Base-by-base conservation (phyloP, 2,888 invertebrate species). In the Macaria notata region DNA sequence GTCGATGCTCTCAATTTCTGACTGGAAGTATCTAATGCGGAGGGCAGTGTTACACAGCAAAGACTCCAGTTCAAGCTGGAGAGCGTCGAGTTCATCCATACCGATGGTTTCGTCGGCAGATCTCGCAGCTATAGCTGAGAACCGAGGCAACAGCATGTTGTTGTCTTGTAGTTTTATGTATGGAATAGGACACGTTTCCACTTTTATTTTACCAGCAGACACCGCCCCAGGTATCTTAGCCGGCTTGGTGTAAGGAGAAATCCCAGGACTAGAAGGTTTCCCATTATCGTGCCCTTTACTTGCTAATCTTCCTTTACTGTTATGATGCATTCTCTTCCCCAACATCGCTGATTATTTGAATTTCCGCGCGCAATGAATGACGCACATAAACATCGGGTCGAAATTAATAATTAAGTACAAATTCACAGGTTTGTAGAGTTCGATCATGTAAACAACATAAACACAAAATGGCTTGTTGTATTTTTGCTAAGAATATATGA, bases 1-100 rank as follows among this genome's bases (percentile, higher is more conserved):
- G 66, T 95, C 95, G 59, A 95, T 91, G 64, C 92, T 93, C 49
- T 95, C 93, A 59, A 95, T 94, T 86, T 96, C 96, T 3, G 94
- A 92, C 70, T 95, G 95, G n/a, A 98, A 93, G 59, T 95, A 94
- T 67, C 97, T 93, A 66, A 95, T 93, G 55, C 98, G 92, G 9
- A 97, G 93, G 0, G 97, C 97, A 52, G 96, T 96, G 50, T 95
- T 95, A 0, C 97, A 96, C 31, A 98, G 92, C 49, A 98, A 88
- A 30, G 95, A 95, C 84, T 98, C 98, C 50, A 98, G 84, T 79
- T 98, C 98, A 50, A 95, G 86, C 80, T 98, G 98, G 7, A 98
- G 87, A 1, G 94, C 93, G 79, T 98, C 98, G 48, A 98, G 88
- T 77, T 98, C 98, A 71, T 98, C 98, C 92, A 97, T 95, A 19